A percentile compares a stretch with the other conserved stretches of the same genome.
phyloP scores from a whole-genome alignment of 2,113 vertebrate genomes.

The Phyllopteryx taeniolatus region DNA sequence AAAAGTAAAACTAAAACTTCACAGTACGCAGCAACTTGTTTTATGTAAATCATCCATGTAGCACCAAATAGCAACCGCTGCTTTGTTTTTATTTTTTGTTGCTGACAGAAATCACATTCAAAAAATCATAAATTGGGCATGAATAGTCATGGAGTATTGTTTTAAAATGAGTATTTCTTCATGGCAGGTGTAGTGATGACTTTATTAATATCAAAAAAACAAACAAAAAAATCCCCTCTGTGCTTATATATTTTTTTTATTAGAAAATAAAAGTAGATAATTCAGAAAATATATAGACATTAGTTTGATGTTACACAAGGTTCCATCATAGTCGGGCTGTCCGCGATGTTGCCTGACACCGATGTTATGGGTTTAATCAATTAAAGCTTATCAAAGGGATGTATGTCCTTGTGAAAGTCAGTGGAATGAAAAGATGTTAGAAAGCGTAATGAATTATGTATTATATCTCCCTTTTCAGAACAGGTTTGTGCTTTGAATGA shows the following conservation, averaged over 20 bases:
- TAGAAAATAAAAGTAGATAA: slow-evolving; percentile 28
- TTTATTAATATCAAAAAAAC: background rate
- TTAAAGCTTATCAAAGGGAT: slow-evolving; percentile 44
- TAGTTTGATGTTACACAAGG: slow-evolving; percentile 29
- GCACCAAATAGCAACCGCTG: no score
- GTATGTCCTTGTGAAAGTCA: slow-evolving; percentile 17
- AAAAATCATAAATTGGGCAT: no score
- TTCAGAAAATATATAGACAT: slow-evolving; percentile 52
- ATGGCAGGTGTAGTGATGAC: background rate
- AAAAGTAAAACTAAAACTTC: no score
- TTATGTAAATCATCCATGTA: no score
- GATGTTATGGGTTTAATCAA: slow-evolving; percentile 32
- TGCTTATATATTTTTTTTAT: slow-evolving; percentile 21
- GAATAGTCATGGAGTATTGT: no score
- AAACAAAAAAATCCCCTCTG: background rate
- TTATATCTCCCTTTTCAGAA: slow-evolving; percentile 8
- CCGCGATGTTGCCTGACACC: slow-evolving; percentile 10
- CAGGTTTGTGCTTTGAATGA: slow-evolving; percentile 13
- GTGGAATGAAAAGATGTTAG: slow-evolving; percentile 22
- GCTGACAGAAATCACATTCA: no score
- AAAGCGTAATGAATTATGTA: slow-evolving; percentile 16
- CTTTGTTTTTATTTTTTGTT: no score
- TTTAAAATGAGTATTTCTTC: background rate
- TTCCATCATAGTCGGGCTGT: slow-evolving; percentile 26
- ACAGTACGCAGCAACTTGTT: no score